A percentile compares a stretch with the other conserved stretches of the same genome.
Evolutionary conservation across 2,888 invertebrate species (phyloP).

Genomic region (Caenorhabditis virilis): DNA sequence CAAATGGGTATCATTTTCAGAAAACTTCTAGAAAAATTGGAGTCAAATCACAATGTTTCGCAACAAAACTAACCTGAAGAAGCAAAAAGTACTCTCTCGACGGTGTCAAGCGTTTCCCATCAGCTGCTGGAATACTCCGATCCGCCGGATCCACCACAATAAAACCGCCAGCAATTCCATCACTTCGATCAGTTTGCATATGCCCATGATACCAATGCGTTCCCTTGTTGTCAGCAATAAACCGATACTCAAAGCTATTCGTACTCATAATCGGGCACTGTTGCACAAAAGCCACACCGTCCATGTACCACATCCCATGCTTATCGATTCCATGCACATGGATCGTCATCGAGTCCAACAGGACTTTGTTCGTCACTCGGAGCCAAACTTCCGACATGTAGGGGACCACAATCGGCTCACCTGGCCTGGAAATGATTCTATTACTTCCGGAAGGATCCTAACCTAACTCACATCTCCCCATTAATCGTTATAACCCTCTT

Average conservation of each 20-base stretch:
- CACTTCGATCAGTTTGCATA: constrained; percentile 60
- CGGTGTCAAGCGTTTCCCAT: constrained; percentile 31
- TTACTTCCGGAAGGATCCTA: too few relatives aligned
- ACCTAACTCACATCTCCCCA: too few relatives aligned
- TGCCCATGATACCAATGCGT: constrained; percentile 65
- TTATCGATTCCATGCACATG: constrained; percentile 66
- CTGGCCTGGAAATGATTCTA: constrained; percentile 56
- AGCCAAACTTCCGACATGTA: constrained; percentile 57
- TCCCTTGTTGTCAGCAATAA: constrained; percentile 63
- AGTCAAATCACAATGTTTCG: too few relatives aligned
- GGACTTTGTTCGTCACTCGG: constrained; percentile 54
- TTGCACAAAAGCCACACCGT: constrained; percentile 62
- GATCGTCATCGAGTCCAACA: constrained; percentile 56
- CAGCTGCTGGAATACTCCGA: constrained; percentile 22
- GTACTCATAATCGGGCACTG: constrained; percentile 57
- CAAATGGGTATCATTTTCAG: too few relatives aligned
- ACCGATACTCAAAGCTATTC: constrained; percentile 55
- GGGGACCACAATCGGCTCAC: constrained; percentile 58
- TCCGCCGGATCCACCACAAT: constrained; percentile 41
- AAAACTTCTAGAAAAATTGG: too few relatives aligned
- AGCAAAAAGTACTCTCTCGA: constrained; percentile 55
- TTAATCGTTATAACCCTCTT: constrained; percentile 53
- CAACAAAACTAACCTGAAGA: too few relatives aligned
- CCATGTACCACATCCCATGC: constrained; percentile 59
- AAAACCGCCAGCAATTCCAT: constrained; percentile 63